These are phyloP conservation scores for Jordanella pulchra DNA, from an alignment of 2,797 vertebrate species.

Conservation along the genomic window DNA sequence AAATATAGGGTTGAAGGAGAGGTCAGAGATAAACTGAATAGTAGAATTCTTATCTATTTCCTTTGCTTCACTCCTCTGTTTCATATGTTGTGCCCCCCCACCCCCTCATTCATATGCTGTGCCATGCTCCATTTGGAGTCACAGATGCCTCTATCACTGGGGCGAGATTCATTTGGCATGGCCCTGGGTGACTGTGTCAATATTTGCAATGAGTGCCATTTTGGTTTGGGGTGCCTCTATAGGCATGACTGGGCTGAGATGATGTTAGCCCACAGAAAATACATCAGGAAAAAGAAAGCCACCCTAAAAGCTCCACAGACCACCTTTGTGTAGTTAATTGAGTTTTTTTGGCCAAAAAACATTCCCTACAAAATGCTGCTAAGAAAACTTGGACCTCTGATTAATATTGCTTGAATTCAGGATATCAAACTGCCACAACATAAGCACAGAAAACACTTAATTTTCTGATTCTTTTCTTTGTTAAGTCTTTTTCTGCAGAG, in stretches of 20 bases:
- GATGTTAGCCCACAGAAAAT: conserved; percentile 46
- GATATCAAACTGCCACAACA: conserved; percentile 65
- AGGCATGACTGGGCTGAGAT: conserved; percentile 50
- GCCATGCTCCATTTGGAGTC: conserved; percentile 66
- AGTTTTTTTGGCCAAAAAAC: conserved; percentile 62
- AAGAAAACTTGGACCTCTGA: conserved; percentile 72
- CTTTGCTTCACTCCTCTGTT: not conserved
- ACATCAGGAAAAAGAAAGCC: conserved; percentile 56
- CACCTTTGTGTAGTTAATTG: conserved; percentile 67
- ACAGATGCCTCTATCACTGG: conserved; percentile 71
- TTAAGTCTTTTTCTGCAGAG: conserved; percentile 46
- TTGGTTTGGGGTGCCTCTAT: conserved; percentile 54
- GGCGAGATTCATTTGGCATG: conserved; percentile 62
- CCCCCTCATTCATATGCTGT: conserved; percentile 41
- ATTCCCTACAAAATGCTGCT: conserved; percentile 36
- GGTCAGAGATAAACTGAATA: conserved; percentile 7
- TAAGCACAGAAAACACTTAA: conserved; percentile 50
- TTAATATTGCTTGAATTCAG: conserved; percentile 68
- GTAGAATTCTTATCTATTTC: not conserved
- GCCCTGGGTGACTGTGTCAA: conserved; percentile 69
- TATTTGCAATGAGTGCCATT: conserved; percentile 69
- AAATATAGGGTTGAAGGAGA: conserved; percentile 1
- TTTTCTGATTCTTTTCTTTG: conserved; percentile 29
- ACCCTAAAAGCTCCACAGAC: conserved; percentile 26
- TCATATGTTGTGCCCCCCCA: conserved; percentile 10